Conservation (phyloP, 2,113 vertebrate species). For the Malurus cyaneus region DNA sequence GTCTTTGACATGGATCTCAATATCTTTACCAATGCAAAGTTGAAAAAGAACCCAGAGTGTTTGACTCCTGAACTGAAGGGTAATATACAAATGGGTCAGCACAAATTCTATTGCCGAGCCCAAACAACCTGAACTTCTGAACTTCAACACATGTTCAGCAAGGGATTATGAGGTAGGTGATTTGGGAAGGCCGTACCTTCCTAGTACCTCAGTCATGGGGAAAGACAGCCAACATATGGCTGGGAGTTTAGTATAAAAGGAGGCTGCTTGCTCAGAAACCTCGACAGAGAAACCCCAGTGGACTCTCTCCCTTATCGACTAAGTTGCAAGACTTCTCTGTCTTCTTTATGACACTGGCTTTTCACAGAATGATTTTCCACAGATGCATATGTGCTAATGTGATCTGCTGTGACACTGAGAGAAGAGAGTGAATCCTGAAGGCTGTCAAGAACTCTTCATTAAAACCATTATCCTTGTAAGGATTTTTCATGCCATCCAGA, state of each 20-base stretch:
- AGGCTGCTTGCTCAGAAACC: rapidly evolving
- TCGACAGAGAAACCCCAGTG: neutral
- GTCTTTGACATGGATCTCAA: neutral
- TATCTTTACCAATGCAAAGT: neutral
- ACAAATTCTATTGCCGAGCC: neutral
- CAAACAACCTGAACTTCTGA: neutral
- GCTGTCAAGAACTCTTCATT: neutral
- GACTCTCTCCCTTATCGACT: neutral
- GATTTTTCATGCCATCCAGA: neutral
- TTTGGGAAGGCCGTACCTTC: neutral
- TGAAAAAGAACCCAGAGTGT: neutral
- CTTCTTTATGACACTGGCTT: neutral
- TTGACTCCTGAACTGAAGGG: neutral
- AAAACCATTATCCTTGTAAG: constrained; percentile 5
- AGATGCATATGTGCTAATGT: neutral
- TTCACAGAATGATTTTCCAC: rapidly evolving
- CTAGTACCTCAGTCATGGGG: rapidly evolving
- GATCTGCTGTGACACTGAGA: neutral
- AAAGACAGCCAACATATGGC: rapidly evolving
- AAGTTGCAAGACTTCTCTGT: neutral
- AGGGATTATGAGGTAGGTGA: too few relatives aligned
- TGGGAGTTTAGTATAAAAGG: neutral
- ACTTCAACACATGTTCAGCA: neutral
- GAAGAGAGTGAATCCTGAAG: neutral
- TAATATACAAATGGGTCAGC: neutral